These are phyloP conservation scores for Leuciscus idus DNA, from an alignment of 2,113 vertebrate genomes.

Conservation along the genomic window DNA sequence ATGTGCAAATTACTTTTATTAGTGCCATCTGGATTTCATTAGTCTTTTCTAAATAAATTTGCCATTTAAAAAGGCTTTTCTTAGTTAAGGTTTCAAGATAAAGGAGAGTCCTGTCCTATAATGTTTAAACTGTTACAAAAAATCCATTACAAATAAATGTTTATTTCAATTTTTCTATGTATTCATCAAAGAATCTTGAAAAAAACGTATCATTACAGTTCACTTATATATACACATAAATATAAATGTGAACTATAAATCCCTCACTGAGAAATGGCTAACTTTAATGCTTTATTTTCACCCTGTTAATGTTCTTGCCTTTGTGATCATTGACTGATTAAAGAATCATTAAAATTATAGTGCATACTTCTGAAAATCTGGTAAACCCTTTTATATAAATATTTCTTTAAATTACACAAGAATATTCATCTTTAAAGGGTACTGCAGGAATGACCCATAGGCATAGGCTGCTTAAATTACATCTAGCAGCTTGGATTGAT, in stretches of 20 bases:
- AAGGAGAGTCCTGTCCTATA: background rate
- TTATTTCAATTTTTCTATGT: no score
- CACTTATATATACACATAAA: no score
- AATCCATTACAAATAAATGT: no score
- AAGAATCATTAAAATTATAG: background rate
- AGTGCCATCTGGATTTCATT: background rate
- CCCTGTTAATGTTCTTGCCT: background rate
- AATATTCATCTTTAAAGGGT: background rate
- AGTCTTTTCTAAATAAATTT: background rate
- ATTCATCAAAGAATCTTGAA: no score
- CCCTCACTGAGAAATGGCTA: background rate
- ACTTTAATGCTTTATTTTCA: background rate
- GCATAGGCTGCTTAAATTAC: background rate
- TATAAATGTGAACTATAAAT: background rate
- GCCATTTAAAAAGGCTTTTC: background rate
- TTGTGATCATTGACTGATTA: background rate
- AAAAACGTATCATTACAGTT: no score
- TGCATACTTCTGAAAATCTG: background rate
- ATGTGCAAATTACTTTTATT: background rate
- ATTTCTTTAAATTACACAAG: background rate
- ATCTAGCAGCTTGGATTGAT: slow-evolving; percentile 8
- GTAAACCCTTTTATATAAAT: background rate
- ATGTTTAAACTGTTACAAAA: no score
- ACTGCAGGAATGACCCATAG: background rate
- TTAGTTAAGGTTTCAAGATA: background rate